Evolutionary conservation across 2,113 vertebrate genomes (phyloP).

Genomic region (Embiotoca jacksoni): DNA sequence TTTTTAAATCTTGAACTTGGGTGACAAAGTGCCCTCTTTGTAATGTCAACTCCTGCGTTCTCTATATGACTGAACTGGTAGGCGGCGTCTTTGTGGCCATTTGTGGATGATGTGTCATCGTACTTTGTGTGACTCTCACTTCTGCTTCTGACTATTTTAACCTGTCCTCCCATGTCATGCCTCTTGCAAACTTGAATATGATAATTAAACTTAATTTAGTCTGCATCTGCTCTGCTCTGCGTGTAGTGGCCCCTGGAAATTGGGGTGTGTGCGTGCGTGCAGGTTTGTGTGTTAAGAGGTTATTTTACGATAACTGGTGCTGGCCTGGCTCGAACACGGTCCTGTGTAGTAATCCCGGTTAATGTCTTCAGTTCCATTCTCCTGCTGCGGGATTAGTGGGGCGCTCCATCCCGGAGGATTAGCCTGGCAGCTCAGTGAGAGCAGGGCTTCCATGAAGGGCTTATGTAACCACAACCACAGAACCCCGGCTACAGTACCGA

Average conservation of each 20-base stretch:
- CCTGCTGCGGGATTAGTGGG: slow-evolving; percentile 78
- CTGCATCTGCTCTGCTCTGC: slow-evolving; percentile 15
- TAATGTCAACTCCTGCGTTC: slow-evolving; percentile 20
- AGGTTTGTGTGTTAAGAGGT: slow-evolving; percentile 57
- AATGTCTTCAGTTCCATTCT: slow-evolving; percentile 83
- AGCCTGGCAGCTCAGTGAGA: slow-evolving; percentile 72
- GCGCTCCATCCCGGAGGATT: slow-evolving; percentile 80
- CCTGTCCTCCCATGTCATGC: slow-evolving; percentile 15
- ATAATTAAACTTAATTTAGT: slow-evolving; percentile 38
- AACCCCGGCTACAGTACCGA: slow-evolving; percentile 52
- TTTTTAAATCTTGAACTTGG: slow-evolving; percentile 2
- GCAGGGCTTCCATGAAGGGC: slow-evolving; percentile 69
- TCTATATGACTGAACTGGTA: slow-evolving; percentile 21
- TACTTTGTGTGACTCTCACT: slow-evolving; percentile 42
- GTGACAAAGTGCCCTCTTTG: background rate
- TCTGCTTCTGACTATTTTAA: slow-evolving; percentile 53
- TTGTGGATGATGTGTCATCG: slow-evolving; percentile 40
- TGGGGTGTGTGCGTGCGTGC: background rate
- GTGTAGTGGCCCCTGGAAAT: slow-evolving; percentile 10
- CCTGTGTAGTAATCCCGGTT: slow-evolving; percentile 80
- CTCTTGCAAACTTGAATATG: slow-evolving; percentile 1
- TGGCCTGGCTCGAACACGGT: slow-evolving; percentile 64
- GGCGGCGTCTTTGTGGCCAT: slow-evolving; percentile 36
- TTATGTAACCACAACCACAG: slow-evolving; percentile 80
- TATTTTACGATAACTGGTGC: slow-evolving; percentile 68